Base-by-base conservation (phyloP, 1,140 invertebrate genomes). In the Potamilus streckersoni region DNA sequence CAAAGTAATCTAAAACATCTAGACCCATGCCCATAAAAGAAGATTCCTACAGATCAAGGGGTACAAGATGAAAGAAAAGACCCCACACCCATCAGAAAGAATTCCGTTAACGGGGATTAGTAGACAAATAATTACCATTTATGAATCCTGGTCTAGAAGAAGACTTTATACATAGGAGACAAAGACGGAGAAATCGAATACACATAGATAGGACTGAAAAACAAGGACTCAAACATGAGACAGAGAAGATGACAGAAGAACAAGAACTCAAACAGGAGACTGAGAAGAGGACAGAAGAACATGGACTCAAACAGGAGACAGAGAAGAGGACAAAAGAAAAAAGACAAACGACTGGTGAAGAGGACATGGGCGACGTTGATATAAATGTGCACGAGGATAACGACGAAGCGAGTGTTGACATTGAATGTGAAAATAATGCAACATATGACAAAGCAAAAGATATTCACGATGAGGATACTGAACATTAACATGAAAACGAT, bases 171-270 rank as follows among this genome's bases (percentile, higher is more conserved):
- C 27, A 31, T 31, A 31, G 1, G 27, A 31, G 27, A 31, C 27
- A 2, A 2, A 31, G 27, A 31, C 94, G 92, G 60, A 95, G 87
- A 67, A 91, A 87, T 38, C 92, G 84, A 55, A 92, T 87, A 49
- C 93, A 92, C 81, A 93, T 75, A 93, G 91, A 56, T 91, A 91
- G 20, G 92, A 90, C 72, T 93, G 87, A 38, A 86, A 82, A 58
- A 93, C n/a, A 13, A 93, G 93, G 69, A 93, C 85, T n/a, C 93
- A 62, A 65, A 95, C 85, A 31, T 1, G 27, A 31, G 4, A 93
- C 89, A 55, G 92, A 49, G 1, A 89, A 75, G 90, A 91, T 82
- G 16, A 83, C 63, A 38, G 64, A 58, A 20, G 61, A 58, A 93
- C n/a, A 13, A 93, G 93, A 68, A 93, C 85, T n/a, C 93, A 62